A percentile compares a stretch with the other conserved stretches of the same genome.
Conservation (phyloP, 2,113 vertebrate species). For the Notechis scutatus region DNA sequence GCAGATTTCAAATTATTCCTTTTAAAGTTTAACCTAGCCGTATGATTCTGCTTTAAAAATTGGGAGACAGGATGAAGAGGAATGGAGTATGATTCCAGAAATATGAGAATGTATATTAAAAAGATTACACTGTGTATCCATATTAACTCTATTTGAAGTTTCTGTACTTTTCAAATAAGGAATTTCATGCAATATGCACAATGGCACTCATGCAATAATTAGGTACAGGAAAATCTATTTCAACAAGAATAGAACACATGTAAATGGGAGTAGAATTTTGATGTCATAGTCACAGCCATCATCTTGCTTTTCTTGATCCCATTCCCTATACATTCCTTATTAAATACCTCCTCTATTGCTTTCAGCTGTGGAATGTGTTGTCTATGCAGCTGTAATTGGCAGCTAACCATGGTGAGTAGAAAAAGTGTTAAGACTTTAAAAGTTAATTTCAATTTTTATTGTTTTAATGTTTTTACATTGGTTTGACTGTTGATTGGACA, state of each 20-base stretch:
- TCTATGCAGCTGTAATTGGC: not conserved
- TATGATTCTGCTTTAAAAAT: not conserved
- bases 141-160: not conserved
- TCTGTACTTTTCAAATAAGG: not conserved
- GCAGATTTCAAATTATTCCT: not conserved
- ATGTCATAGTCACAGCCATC: not conserved
- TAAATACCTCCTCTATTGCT: not conserved
- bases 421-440: not conserved
- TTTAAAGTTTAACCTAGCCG: rapidly evolving
- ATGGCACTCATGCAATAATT: not conserved
- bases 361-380: not conserved
- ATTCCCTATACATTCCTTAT: not conserved
- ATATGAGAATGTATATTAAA: not conserved
- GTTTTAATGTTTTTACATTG: not conserved
- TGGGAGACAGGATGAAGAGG: not conserved
- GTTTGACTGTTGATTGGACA: not conserved
- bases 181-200: not conserved
- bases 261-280: not conserved
- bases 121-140: not conserved
- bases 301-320: not conserved
- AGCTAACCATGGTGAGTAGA: not conserved
- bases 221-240: not conserved
- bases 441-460: not conserved
- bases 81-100: not conserved
- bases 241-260: not conserved